phyloP scores from a whole-genome alignment of 2,888 invertebrate species.

The Epistrophella euchroma region DNA sequence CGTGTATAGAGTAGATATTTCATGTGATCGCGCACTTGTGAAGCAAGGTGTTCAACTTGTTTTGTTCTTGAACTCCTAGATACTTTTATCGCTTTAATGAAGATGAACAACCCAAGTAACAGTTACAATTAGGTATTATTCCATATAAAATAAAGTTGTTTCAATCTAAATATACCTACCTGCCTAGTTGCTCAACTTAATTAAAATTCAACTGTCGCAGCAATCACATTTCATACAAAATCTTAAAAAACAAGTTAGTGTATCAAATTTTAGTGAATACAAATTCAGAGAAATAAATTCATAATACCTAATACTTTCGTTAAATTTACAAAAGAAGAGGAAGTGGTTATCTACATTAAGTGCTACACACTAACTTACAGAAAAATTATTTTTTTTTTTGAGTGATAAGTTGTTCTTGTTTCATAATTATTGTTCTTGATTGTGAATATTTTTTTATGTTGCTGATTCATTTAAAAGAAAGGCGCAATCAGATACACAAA shows the following conservation, averaged over 20 bases:
- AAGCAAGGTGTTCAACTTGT: slow-evolving; percentile 51
- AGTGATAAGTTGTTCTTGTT: slow-evolving; percentile 61
- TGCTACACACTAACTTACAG: slow-evolving; percentile 51
- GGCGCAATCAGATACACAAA: slow-evolving; percentile 30
- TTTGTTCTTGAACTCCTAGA: slow-evolving; percentile 48
- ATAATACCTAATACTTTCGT: slow-evolving; percentile 35
- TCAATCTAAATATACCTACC: background rate
- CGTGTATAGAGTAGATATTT: slow-evolving; percentile 51
- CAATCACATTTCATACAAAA: slow-evolving; percentile 10
- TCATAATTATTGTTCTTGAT: slow-evolving; percentile 26
- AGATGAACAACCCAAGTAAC: slow-evolving; percentile 32
- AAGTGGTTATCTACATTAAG: slow-evolving; percentile 68
- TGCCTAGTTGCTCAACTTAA: background rate
- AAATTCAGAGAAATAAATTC: slow-evolving; percentile 8
- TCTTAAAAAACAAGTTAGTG: slow-evolving; percentile 29
- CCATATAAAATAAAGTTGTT: slow-evolving; percentile 1
- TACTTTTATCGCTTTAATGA: slow-evolving; percentile 43
- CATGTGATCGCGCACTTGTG: slow-evolving; percentile 55
- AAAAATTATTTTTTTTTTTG: slow-evolving; percentile 31
- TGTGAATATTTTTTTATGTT: slow-evolving; percentile 38
- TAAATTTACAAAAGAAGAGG: slow-evolving; percentile 53
- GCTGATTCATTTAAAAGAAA: slow-evolving; percentile 40
- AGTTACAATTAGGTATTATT: slow-evolving; percentile 24
- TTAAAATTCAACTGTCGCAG: slow-evolving; percentile 5
- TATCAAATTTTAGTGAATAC: slow-evolving; percentile 36